These are phyloP conservation scores for Anticlea derivata DNA, from an alignment of 2,888 invertebrate genomes.

Conservation along the genomic window DNA sequence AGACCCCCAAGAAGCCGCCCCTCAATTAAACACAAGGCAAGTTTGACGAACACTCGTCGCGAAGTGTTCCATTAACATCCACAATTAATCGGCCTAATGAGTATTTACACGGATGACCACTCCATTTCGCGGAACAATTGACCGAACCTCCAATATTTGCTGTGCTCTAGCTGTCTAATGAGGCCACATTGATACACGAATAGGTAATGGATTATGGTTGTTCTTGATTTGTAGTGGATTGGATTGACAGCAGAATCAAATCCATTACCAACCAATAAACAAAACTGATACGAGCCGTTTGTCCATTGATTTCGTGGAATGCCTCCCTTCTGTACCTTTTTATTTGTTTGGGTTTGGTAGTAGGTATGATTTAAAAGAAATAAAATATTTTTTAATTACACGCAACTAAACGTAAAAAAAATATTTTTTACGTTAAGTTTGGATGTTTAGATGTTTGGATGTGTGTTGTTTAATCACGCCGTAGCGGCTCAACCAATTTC, in stretches of 20 bases:
- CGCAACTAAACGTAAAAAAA: too few species aligned
- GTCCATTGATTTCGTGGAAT: too few species aligned
- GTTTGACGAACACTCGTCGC: constrained; percentile 57
- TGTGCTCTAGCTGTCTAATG: constrained; percentile 72
- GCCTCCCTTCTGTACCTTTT: too few species aligned
- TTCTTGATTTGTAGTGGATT: constrained; percentile 7
- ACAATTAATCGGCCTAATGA: constrained; percentile 81
- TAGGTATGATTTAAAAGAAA: too few species aligned
- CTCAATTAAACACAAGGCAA: constrained; percentile 37
- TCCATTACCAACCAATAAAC: neutral
- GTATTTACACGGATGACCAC: constrained; percentile 71
- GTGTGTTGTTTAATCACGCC: too few species aligned
- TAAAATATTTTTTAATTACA: too few species aligned
- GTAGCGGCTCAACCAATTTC: too few species aligned
- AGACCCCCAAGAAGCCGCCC: neutral
- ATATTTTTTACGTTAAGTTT: too few species aligned
- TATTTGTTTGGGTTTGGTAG: too few species aligned
- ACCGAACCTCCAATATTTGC: constrained; percentile 71
- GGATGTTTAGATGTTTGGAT: too few species aligned
- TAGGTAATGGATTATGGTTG: constrained; percentile 25
- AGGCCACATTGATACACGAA: constrained; percentile 58
- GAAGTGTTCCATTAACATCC: constrained; percentile 68
- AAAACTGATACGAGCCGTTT: too few species aligned
- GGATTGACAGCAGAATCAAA: neutral
- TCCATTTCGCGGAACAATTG: constrained; percentile 66